Evolutionary conservation across 2,797 vertebrate genomes (phyloP).

Genomic region (Aselliscus stoliczkanus): DNA sequence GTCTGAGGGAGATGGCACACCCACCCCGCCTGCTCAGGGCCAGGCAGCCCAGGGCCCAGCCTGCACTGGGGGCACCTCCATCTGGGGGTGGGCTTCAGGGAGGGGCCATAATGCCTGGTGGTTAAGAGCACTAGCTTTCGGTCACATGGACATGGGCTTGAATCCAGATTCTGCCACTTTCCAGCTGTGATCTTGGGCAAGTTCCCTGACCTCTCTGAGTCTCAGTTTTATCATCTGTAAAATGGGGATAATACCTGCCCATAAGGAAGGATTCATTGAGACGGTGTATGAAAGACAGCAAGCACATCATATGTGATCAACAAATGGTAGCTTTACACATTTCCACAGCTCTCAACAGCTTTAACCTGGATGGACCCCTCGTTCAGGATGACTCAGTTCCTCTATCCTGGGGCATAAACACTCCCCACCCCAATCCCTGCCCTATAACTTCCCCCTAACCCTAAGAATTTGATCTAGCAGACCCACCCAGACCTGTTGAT

Average conservation of each 20-base stretch:
- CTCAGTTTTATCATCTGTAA: neutral
- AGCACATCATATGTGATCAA: neutral
- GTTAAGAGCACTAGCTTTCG: neutral
- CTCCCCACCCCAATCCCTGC: too few species aligned
- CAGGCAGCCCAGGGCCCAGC: neutral
- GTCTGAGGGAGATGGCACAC: slow-evolving; percentile 81
- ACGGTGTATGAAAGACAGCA: neutral
- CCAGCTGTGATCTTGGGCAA: neutral
- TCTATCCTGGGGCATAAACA: neutral
- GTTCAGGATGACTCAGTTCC: neutral
- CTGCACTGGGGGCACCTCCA: neutral
- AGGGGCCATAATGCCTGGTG: accelerated
- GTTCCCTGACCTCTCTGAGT: neutral
- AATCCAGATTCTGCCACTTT: neutral
- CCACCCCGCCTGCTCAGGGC: slow-evolving; percentile 36
- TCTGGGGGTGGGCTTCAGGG: neutral
- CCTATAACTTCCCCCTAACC: neutral
- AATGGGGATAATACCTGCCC: neutral
- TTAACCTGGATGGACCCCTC: neutral
- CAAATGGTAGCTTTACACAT: accelerated
- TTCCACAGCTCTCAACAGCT: neutral
- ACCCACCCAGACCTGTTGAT: neutral
- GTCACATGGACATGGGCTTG: neutral
- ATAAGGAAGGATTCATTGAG: neutral
- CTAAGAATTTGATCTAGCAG: neutral